A percentile compares a stretch with the other conserved stretches of the same genome.
These are phyloP conservation scores for Oscheius sp. DNA, from an alignment of 2,888 invertebrate species.

Conservation along the genomic window DNA sequence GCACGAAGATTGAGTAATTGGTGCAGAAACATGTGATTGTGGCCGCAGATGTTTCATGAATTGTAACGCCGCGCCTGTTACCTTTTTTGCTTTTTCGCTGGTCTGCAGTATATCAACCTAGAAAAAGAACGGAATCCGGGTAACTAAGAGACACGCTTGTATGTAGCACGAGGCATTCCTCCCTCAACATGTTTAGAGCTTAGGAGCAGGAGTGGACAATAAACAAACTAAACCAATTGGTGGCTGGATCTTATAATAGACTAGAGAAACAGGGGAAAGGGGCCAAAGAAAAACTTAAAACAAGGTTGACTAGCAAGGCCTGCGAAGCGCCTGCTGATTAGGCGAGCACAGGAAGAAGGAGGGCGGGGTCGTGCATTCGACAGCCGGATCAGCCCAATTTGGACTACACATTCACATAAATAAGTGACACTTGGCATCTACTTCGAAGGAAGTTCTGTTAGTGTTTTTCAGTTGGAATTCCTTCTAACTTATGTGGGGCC, in stretches of 20 bases:
- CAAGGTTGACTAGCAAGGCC: constrained; percentile 1
- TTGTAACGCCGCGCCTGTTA: constrained; percentile 25
- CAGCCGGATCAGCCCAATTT: constrained; percentile 37
- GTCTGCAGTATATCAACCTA: background rate
- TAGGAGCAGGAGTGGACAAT: constrained; percentile 20
- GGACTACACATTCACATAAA: constrained; percentile 34
- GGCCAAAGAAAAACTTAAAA: background rate
- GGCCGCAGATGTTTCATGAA: constrained; percentile 13
- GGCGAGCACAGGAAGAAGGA: constrained; percentile 34
- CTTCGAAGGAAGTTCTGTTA: constrained; percentile 1
- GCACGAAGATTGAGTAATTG: background rate
- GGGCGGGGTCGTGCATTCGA: constrained; percentile 37
- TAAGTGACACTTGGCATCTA: constrained; percentile 29
- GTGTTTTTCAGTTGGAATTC: too few species aligned
- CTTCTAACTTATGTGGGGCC: too few species aligned
- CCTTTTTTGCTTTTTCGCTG: constrained; percentile 26
- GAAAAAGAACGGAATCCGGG: constrained; percentile 7
- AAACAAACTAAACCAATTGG: constrained; percentile 22
- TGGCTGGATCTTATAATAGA: constrained; percentile 10
- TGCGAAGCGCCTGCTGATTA: constrained; percentile 33
- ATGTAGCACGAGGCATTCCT: background rate
- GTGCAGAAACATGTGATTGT: constrained; percentile 5
- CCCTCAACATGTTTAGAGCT: constrained; percentile 9
- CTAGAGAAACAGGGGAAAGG: constrained; percentile 11
- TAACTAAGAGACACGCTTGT: background rate